Evolutionary conservation across 2,113 vertebrate genomes (phyloP), one percentile per base, ranked within the genome.

Genomic region (Mormoops blainvillei): DNA sequence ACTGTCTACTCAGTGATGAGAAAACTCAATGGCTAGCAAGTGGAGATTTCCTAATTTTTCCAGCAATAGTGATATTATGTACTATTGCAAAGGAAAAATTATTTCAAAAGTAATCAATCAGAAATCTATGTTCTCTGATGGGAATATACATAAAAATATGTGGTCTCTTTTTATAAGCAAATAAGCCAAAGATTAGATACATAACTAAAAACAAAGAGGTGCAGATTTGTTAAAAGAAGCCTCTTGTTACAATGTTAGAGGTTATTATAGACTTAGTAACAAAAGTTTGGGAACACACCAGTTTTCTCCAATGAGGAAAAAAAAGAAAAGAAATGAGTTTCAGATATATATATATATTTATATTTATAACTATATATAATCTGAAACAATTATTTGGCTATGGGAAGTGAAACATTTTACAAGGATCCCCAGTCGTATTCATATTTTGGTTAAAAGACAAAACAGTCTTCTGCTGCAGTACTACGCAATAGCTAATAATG

Each of bases 401-500:
- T 95, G 98, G 96, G 97, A 14, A 19, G 68, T 97, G 96, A 96
- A 97, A 77, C 97, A 98, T 96, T 97, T 98, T 96, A 91, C 93
- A 97, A 93, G 94, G 68, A 96, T 97, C 97, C 94, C 94, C 87
- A 97, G 7, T 65, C 96, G 91, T 98, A 87, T 58, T 98, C 73
- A 94, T 96, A 96, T 52, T 98, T 89, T 97, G 92, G 48, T 95
- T 97, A 98, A 95, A 98, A 96, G 67, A 95, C 97, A 97, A 97
- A 98, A 98, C 97, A 98, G 92, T 96, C 97, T 98, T 98, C 98
- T 98, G 97, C 95, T 91, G 98, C 96, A 98, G 87, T 98, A 98
- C 98, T 98, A 98, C 82, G 97, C 97, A 98, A 98, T 65, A 98
- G 96, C 99, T 99, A 98, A 96, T 98, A 99, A 99, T 98, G 98